Base-by-base conservation (phyloP, 2,797 vertebrate genomes). In the Pitangus sulphuratus region DNA sequence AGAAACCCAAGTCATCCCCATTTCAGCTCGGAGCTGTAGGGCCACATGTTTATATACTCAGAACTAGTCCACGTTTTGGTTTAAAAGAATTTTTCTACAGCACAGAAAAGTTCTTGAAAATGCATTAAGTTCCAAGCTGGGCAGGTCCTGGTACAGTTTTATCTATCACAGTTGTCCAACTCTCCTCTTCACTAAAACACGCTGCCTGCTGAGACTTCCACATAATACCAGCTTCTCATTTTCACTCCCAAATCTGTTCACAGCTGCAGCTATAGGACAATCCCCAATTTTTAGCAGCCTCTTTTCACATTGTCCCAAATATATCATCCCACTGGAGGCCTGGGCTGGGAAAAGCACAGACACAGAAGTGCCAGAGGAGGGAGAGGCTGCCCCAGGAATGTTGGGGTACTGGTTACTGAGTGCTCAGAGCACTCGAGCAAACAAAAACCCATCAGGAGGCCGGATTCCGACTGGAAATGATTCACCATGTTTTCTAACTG, bases 291-390 rank as follows among this genome's bases (percentile, higher is more conserved):
- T 82, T 45, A 88, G 47, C 40, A 91, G 74, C 39, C 64, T 77
- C 84, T 82, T 93, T 86, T 72, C 85, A 93, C 37, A 4, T 39
- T 93, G 80, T 82, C 84, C 77, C 74, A 90, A 70, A 84, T 44
- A 74, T 40, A 90, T 15, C 45, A 91, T 14, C 85, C 66, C 37
- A 66, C 28, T n/a, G 54, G 54, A 90, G 86, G 84, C 60, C 78
- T 50, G 78, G 60, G 68, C 75, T 77, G 60, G 84, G 77, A 69
- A 72, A 47, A 93, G 83, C 56, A 51, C 5, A 77, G 74, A 72
- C 77, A 77, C 24, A 50, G 44, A 82, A 77, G 89, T 50, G 77
- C 57, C 85, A 87, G 74, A 74, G 1, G 1, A 76, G 85, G 91
- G 80, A 90, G 85, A 84, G 83, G 87, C 85, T 50, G 45, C 28